Conservation (phyloP, 2,113 vertebrate genomes). For the Etia nguti region DNA sequence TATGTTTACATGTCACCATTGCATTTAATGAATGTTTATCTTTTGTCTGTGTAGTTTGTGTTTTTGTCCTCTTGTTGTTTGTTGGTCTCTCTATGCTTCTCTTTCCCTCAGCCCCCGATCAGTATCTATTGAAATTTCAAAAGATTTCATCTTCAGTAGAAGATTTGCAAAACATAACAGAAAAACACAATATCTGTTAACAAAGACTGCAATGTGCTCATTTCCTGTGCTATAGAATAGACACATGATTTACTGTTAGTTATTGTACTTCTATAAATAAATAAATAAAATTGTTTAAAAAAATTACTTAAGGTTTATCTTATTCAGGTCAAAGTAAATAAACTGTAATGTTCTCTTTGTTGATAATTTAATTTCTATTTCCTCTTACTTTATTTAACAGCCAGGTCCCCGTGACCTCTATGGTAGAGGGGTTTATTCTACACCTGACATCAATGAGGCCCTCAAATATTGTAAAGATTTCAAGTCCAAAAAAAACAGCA, state of each 20-base stretch:
- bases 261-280: background rate
- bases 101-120: background rate
- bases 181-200: background rate
- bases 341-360: background rate
- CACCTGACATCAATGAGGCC: background rate
- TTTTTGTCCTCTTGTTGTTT: background rate
- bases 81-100: background rate
- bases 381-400: background rate
- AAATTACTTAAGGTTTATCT: background rate
- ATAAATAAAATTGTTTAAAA: background rate
- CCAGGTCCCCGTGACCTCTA: fast-evolving
- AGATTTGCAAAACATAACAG: background rate
- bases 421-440: background rate
- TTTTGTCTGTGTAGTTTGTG: background rate
- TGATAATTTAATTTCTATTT: background rate
- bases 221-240: background rate
- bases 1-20: no score
- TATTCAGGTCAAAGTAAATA: background rate
- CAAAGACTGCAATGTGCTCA: fast-evolving
- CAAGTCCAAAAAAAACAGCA: background rate
- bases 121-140: background rate
- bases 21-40: background rate
- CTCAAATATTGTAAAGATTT: background rate
- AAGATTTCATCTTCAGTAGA: background rate
- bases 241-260: background rate